Conservation (phyloP, 2,888 invertebrate genomes). For the Xestia ashworthii region DNA sequence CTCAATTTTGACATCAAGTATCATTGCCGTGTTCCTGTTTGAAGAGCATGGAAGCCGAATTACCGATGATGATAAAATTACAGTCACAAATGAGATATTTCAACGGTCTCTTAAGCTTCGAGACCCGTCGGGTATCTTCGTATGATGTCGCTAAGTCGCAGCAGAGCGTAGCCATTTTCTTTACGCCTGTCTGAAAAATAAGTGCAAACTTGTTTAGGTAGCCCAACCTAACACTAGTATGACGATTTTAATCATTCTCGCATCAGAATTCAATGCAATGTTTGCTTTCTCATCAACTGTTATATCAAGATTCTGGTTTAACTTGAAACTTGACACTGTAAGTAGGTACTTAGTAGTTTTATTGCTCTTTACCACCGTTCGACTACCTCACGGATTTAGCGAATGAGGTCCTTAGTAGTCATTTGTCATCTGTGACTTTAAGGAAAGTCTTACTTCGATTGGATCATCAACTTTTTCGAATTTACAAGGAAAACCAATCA, state of each 20-base stretch:
- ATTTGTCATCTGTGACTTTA: not conserved
- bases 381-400: not conserved
- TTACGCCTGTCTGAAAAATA: too few species aligned
- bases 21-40: conserved; percentile 22
- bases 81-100: not conserved
- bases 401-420: not conserved
- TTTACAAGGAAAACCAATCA: conserved; percentile 25
- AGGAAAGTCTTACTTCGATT: conserved; percentile 18
- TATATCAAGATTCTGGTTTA: conserved; percentile 3
- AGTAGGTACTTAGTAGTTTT: not conserved
- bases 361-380: not conserved
- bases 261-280: conserved; percentile 29
- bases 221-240: not conserved
- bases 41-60: not conserved
- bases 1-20: conserved; percentile 13
- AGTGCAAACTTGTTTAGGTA: not conserved
- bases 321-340: conserved; percentile 15
- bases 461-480: conserved; percentile 3
- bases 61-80: not conserved
- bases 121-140: too few species aligned
- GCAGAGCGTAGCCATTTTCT: not conserved
- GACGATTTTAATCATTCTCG: not conserved
- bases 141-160: too few species aligned
- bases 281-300: conserved; percentile 23
- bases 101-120: not conserved